Evolutionary conservation across 2,797 vertebrate genomes (phyloP).

Genomic region (Typhlichthys eigenmanni): DNA sequence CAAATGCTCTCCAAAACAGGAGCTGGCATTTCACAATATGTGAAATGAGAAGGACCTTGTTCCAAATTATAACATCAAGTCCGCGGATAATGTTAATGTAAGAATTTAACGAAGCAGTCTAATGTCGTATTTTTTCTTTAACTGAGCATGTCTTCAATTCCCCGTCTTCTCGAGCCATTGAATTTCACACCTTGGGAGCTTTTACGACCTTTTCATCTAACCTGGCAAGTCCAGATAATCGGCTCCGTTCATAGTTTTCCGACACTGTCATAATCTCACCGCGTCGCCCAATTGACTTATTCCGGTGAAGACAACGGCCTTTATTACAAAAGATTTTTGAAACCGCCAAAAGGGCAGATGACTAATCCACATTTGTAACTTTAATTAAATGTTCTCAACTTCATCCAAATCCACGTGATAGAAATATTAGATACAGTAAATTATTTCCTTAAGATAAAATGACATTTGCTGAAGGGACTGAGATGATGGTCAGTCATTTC

Average conservation of each 20-base stretch:
- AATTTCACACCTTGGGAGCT: constrained; percentile 61
- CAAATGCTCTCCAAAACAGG: constrained; percentile 1
- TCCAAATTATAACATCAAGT: constrained; percentile 30
- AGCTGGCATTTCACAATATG: constrained; percentile 23
- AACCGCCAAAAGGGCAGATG: neutral
- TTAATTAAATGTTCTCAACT: no score
- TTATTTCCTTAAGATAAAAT: no score
- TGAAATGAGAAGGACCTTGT: constrained; percentile 20
- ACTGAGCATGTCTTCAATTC: constrained; percentile 56
- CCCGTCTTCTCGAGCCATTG: constrained; percentile 59
- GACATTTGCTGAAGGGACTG: no score
- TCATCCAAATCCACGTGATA: no score
- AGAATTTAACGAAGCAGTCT: constrained; percentile 20
- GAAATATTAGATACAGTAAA: no score
- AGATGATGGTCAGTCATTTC: no score
- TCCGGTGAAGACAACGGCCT: constrained; percentile 8
- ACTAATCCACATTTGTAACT: neutral
- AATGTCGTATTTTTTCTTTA: constrained; percentile 44
- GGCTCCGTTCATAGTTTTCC: constrained; percentile 42
- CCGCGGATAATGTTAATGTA: constrained; percentile 3
- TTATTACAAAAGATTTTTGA: no score
- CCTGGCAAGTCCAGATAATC: constrained; percentile 47
- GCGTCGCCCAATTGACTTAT: constrained; percentile 11
- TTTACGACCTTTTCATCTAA: constrained; percentile 64
- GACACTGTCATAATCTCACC: constrained; percentile 36